These are phyloP conservation scores for Trilocha varians DNA, from an alignment of 2,888 invertebrate genomes.

Conservation along the genomic window DNA sequence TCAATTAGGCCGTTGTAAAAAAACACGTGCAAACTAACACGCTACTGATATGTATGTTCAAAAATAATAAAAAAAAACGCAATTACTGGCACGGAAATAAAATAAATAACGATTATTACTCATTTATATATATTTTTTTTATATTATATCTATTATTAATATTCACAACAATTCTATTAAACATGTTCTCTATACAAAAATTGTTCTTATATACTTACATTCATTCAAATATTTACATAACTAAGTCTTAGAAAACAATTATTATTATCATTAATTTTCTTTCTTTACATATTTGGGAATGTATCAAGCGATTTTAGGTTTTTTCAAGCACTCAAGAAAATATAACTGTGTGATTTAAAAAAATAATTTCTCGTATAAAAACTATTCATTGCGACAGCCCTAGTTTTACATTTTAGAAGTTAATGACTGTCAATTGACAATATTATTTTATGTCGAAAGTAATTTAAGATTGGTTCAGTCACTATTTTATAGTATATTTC, in stretches of 20 bases:
- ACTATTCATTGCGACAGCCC: too few species aligned
- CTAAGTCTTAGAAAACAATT: constrained; percentile 20
- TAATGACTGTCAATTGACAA: too few species aligned
- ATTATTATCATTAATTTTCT: not conserved
- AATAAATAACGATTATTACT: not conserved
- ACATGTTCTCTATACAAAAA: constrained; percentile 46
- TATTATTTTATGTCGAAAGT: too few species aligned
- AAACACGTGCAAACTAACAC: constrained; percentile 16
- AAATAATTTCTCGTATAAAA: too few species aligned
- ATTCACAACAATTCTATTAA: constrained; percentile 47
- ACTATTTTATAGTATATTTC: too few species aligned
- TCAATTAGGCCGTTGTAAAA: constrained; percentile 8
- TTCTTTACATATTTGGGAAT: not conserved
- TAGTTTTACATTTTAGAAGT: too few species aligned
- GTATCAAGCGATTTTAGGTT: not conserved
- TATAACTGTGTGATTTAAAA: too few species aligned
- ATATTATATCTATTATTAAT: constrained; percentile 20
- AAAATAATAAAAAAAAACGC: constrained; percentile 13
- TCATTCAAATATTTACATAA: constrained; percentile 48
- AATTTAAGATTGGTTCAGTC: too few species aligned
- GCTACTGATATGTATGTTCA: constrained; percentile 22
- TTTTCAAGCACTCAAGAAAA: too few species aligned
- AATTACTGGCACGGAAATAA: constrained; percentile 10
- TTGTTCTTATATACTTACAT: constrained; percentile 46
- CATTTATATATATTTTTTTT: not conserved